Base-by-base conservation (phyloP, 2,888 invertebrate genomes). In the Polyommatus iphigenia region DNA sequence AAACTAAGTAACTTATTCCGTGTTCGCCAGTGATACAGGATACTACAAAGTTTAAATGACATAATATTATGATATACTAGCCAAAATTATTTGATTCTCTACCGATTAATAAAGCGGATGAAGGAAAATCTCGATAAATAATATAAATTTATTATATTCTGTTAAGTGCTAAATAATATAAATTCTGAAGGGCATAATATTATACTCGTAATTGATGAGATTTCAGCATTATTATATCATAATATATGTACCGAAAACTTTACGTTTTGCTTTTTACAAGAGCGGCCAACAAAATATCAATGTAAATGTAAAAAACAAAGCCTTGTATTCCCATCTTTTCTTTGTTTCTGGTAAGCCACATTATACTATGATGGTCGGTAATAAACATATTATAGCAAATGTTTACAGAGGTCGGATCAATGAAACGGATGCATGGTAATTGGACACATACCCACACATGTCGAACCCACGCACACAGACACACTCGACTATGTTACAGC, bases 361-460 rank as follows among this genome's bases (percentile, higher is more conserved):
- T 18, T 18, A 18, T 54, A 54, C 13, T 18, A 54, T 54, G 54
- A 20, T 59, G 59, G 20, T 59, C 24, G 71, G 20, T 67, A 29
- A 71, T 29, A 71, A 71, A 15, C 15, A 32, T 71, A 71, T 71
- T 71, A 32, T 41, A 41, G 46, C 46, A 82, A 81, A 81, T 83
- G 86, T 88, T 90, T 89, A 89, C 90, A 90, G 89, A 89, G 88
- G 87, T 86, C 84, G 88, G 88, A 91, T 90, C 90, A 89, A 89
- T 91, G 89, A 87, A 88, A 88, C 89, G 89, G 89, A 90, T 90
- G 89, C 89, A 89, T 90, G 88, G 87, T 91, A 91, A 91, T 91
- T 89, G 90, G 89, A 90, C 90, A 91, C 91, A 91, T 89, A 88
- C 90, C 87, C 83, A 87, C 88, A 88, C 87, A 89, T 87, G 85